Base-by-base conservation (phyloP, 2,113 vertebrate genomes). In the Pycnonotus jocosus region DNA sequence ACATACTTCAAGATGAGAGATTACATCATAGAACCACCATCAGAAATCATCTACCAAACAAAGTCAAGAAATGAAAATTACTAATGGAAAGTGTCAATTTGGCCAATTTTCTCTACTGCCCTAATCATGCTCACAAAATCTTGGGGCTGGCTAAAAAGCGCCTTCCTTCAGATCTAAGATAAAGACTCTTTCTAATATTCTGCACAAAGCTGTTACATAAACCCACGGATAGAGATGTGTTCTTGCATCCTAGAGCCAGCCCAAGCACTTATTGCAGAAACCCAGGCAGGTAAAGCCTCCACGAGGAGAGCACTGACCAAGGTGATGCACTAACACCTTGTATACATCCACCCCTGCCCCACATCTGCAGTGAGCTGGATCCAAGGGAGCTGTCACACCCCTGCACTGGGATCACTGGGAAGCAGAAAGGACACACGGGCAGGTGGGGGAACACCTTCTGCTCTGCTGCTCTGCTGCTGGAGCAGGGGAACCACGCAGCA, bases 41-140 rank as follows among this genome's bases (percentile, higher is more conserved):
- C 65, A 86, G 47, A 86, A 91, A 81, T 47, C 2, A 81, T 71
- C 83, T 81, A 92, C n/a, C 80, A 92, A 38, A 47, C 44, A 30
- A 86, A 92, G 35, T 56, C 2, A 50, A 14, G 38, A 85, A 65
- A 19, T 42, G 24, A 51, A 86, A 64, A 74, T 56, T 40, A 54
- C 27, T 40, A 68, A 86, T 11, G 28, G 11, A 42, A 89, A 66
- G 42, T 21, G 15, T 13, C 24, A 81, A 47, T 37, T 70, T 44
- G 57, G 15, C 37, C 27, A 30, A 15, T 58, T 86, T 66, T 77
- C 68, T 73, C 15, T 58, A 53, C 37, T 47, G 44, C 15, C 64
- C 28, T 48, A 71, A 71, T 31, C 19, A 45, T 11, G 24, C 8
- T 86, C 30, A 62, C 60, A 71, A 65, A 74, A 66, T 62, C 79